phyloP scores from a whole-genome alignment of 2,797 vertebrate species.

The Siniperca obscura region DNA sequence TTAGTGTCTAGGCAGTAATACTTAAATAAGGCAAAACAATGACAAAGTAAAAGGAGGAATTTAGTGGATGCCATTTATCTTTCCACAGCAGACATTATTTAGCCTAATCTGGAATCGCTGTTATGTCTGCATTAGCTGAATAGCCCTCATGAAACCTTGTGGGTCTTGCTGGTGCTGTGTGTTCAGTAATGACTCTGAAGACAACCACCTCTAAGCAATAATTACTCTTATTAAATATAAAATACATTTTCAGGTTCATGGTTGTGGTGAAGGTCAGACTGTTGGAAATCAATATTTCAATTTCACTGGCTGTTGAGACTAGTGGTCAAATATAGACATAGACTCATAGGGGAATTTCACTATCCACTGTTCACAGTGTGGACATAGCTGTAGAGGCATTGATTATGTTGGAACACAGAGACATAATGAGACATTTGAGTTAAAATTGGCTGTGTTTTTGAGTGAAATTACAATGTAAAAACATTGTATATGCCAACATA shows the following conservation, averaged over 20 bases:
- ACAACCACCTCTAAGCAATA: conserved; percentile 1
- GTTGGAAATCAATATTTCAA: no score
- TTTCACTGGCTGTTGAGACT: no score
- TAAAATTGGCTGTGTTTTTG: neutral
- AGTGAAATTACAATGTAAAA: neutral
- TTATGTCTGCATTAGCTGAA: conserved; percentile 54
- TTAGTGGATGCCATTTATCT: conserved; percentile 15
- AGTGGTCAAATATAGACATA: no score
- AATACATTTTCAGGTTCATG: conserved; percentile 4
- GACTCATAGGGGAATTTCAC: neutral
- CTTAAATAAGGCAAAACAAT: neutral
- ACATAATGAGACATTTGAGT: neutral
- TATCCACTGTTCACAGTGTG: neutral
- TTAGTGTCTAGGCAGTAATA: neutral
- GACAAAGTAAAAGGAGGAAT: neutral
- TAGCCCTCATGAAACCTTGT: conserved; percentile 17
- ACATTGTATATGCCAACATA: neutral
- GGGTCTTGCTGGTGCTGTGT: no score
- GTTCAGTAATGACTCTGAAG: no score
- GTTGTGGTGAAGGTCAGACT: neutral
- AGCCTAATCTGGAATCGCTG: conserved; percentile 8
- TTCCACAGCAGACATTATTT: conserved; percentile 42
- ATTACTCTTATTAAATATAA: conserved; percentile 11
- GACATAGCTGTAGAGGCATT: neutral
- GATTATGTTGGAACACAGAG: neutral